Base-by-base conservation (phyloP, 2,113 vertebrate genomes). In the Parotia lawesii region DNA sequence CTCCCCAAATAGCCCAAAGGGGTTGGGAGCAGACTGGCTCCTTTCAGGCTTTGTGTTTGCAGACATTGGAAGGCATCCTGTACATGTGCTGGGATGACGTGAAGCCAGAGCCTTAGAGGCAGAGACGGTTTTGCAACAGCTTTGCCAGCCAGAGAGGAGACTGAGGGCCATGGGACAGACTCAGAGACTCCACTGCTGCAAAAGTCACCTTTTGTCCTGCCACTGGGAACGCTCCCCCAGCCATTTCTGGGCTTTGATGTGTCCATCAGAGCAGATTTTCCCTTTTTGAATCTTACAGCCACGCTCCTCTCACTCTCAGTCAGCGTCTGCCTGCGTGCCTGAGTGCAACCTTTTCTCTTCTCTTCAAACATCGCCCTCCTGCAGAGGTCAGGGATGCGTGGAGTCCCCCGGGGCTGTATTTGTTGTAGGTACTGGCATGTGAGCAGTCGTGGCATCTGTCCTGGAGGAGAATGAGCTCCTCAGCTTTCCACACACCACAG, bases 171-270 rank as follows among this genome's bases (percentile, higher is more conserved):
- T 0, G 10, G 78, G 75, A 87, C 74, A 95, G 93, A 95, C 93
- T 67, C 78, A 38, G 75, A 0, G 82, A 78, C 96, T 96, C 93
- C 90, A 53, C 37, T 90, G 72, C 56, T 2, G 1, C n/a, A 38
- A 27, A 86, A 90, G 53, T 56, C 90, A 88, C 94, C 87, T 95
- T 93, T 93, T 97, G 85, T 94, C 65, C 85, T 72, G 38, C 53
- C 8, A 0, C 71, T 71, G 90, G 75, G 85, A 88, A 65, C 0
- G 5, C 13, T 92, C 29, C 85, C 28, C 64, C 3, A 4, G 37
- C 61, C 60, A 21, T 67, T 95, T 62, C 56, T 84, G 40, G 53
- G 48, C 60, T 91, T 85, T 83, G 75, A 83, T 80, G 51, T 64
- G 60, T 70, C 56, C 67, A 42, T 83, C 82, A 86, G 60, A 94